Evolutionary conservation across 2,888 invertebrate species (phyloP), one percentile per base, ranked within the genome.

Genomic region (Hypercompe scribonia): DNA sequence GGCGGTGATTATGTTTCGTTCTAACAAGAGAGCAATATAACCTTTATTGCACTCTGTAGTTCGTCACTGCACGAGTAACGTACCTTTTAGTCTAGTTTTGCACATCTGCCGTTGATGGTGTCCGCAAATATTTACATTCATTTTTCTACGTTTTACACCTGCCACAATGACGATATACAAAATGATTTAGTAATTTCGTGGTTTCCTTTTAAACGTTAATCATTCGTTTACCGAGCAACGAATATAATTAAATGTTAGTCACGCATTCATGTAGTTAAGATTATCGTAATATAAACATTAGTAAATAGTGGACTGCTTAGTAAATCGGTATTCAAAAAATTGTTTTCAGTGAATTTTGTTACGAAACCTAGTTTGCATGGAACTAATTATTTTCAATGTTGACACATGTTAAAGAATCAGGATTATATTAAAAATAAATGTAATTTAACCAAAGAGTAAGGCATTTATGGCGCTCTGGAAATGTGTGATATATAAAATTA

Each of bases 181-280:
- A 24, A 66, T 71, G 65, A 63, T 31, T 33, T 18, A 39, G 33
- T 66, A 15, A 5, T 31, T 42, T 28, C 63, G 28, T 36, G 63
- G 36, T 36, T 46, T 42, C 24, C 28, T 33, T 33, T 68, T 36
- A 28, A 39, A 18, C 39, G 18, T 68, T 71, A 71, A 61, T 72
- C 72, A 71, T 2, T 8, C 21, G 54, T 13, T 42, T 71, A 46
- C 34, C 31, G 46, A 61, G 63, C 63, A 63, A 46, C 36, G 67
- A 36, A 46, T 39, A 36, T 36, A 61, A 72, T 66, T n/a, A 11
- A 50, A 46, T 46, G 61, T 72, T 34, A 72, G 63, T 72, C 72
- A 72, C 34, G 65, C 33, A 50, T 15, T n/a, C 33, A 54, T 39
- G 34, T 67, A 66, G 28, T 13, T 31, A 31, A 15, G 15, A 61